Percentiles rank a stretch among this genome's conserved stretches.
phyloP scores from a whole-genome alignment of 2,888 invertebrate genomes.

The Nezara viridula region DNA sequence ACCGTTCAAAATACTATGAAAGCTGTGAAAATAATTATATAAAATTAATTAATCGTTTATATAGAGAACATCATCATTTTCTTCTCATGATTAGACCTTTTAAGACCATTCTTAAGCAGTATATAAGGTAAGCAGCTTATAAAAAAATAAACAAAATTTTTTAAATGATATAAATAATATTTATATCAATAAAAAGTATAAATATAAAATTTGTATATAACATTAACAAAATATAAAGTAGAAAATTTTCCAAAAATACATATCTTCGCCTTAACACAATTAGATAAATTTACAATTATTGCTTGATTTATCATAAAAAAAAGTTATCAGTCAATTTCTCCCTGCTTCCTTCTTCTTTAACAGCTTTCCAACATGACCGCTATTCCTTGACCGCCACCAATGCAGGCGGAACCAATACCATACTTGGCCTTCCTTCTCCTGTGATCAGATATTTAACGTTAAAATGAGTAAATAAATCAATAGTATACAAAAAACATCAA shows the following conservation, averaged over 20 bases:
- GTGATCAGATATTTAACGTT: conserved; percentile 66
- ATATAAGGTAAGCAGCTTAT: background rate
- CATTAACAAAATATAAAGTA: conserved; percentile 3
- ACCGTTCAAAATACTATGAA: too few species aligned
- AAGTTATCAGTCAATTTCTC: background rate
- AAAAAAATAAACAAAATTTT: background rate
- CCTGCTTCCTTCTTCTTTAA: conserved; percentile 68
- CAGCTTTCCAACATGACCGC: conserved; percentile 89
- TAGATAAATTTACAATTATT: background rate
- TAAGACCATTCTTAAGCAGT: too few species aligned
- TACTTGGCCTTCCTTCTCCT: conserved; percentile 88
- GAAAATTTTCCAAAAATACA: conserved; percentile 18
- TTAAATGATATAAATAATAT: background rate
- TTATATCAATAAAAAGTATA: conserved; percentile 14
- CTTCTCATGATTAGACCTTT: too few species aligned
- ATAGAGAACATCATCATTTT: too few species aligned
- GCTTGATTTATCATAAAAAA: background rate
- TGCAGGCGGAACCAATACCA: conserved; percentile 96
- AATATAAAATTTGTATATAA: background rate
- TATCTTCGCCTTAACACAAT: background rate
- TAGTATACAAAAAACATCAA: too few species aligned
- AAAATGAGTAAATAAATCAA: background rate
- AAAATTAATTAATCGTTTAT: too few species aligned
- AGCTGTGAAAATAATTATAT: too few species aligned
- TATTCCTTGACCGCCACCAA: conserved; percentile 99